A percentile compares a stretch with the other conserved stretches of the same genome.
Conservation (phyloP, 1,140 invertebrate species). For the Bradysia coprophila region DNA sequence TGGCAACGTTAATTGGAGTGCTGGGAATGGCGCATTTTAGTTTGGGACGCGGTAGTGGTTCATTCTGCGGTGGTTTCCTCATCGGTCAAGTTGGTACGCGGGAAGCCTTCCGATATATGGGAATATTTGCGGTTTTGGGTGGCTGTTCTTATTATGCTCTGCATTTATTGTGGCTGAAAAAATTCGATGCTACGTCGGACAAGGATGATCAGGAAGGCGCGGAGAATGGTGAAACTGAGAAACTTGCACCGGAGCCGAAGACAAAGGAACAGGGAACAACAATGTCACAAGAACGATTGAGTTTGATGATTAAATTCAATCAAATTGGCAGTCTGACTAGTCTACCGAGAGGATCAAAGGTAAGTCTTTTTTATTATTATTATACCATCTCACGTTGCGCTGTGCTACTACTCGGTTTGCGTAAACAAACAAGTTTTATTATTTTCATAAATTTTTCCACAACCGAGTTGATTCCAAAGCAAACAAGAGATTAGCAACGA, state of each 20-base stretch:
- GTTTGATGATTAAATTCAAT: conserved; percentile 51
- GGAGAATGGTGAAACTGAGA: conserved; percentile 35
- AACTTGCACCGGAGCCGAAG: conserved; percentile 36
- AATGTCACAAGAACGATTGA: conserved; percentile 43
- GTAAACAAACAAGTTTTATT: too few relatives aligned
- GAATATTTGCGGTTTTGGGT: conserved; percentile 41
- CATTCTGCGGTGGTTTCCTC: conserved; percentile 58
- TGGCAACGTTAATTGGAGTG: conserved; percentile 65
- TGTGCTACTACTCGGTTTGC: too few relatives aligned
- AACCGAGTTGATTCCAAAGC: too few relatives aligned
- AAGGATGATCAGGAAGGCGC: conserved; percentile 24
- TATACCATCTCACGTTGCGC: neutral
- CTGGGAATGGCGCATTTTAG: conserved; percentile 69
- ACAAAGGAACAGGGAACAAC: conserved; percentile 41
- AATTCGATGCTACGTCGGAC: conserved; percentile 28
- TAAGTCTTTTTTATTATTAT: conserved; percentile 17
- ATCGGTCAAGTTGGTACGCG: conserved; percentile 51
- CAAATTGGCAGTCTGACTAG: conserved; percentile 50
- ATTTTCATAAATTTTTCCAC: too few relatives aligned
- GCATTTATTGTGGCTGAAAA: conserved; percentile 50
- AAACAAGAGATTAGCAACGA: too few relatives aligned
- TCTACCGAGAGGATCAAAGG: conserved; percentile 33
- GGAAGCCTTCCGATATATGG: conserved; percentile 57
- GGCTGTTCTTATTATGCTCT: conserved; percentile 47
- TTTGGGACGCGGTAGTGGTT: conserved; percentile 61